A percentile compares a stretch with the other conserved stretches of the same genome.
Evolutionary conservation across 2,797 vertebrate species (phyloP).

Genomic region (Pseudochromis fuscus): DNA sequence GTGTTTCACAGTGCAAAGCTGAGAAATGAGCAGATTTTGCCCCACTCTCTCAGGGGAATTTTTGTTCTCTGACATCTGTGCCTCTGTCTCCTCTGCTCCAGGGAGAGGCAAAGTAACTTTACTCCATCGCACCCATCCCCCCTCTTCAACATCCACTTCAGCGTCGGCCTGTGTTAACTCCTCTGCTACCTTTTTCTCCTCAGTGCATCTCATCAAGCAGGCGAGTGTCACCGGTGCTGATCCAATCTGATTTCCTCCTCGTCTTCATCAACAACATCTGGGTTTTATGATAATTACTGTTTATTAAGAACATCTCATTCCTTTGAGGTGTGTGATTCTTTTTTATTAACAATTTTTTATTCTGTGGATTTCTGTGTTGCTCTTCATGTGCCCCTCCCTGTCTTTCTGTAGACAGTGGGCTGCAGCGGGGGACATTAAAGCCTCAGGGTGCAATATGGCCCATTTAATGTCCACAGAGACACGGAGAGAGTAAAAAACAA

Average conservation of each 20-base stretch:
- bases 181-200: slow-evolving; percentile 31
- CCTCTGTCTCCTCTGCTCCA: slow-evolving; percentile 69
- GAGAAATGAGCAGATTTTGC: slow-evolving; percentile 70
- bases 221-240: slow-evolving; percentile 13
- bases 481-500: slow-evolving; percentile 31
- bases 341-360: background rate
- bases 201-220: slow-evolving; percentile 13
- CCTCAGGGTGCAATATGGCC: slow-evolving; percentile 73
- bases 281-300: background rate
- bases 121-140: slow-evolving; percentile 33
- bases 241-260: background rate
- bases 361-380: background rate
- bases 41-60: slow-evolving; percentile 68
- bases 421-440: slow-evolving; percentile 62
- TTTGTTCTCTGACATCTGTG: slow-evolving; percentile 78
- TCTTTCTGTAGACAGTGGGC: slow-evolving; percentile 44
- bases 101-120: slow-evolving; percentile 61
- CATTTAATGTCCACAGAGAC: slow-evolving; percentile 67
- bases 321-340: slow-evolving; percentile 7
- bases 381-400: slow-evolving; percentile 2
- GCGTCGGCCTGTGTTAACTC: slow-evolving; percentile 38
- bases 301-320: no score
- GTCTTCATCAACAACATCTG: background rate
- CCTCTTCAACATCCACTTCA: slow-evolving; percentile 10
- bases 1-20: slow-evolving; percentile 45